Base-by-base conservation (phyloP, 2,797 vertebrate species). In the Enteromius unitaeniatus region DNA sequence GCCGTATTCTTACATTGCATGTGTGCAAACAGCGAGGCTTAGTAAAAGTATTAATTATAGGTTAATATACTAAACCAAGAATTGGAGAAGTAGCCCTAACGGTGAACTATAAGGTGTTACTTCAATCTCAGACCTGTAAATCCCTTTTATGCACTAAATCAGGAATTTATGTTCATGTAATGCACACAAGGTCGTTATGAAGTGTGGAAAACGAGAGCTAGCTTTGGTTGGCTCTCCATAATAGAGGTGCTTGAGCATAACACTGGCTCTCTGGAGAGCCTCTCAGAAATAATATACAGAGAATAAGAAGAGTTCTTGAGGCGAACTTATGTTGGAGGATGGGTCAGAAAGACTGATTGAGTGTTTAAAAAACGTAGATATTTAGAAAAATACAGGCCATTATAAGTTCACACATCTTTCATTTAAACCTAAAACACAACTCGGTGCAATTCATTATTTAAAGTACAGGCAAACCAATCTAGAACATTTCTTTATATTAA, bases 241-340 rank as follows among this genome's bases (percentile, higher is more conserved):
- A 77, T 26, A 77, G 51, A 76, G 34, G 51, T 42, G 51, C 37
- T 42, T 74, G 47, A 53, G 72, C 28, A 55, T 53, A 34, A 74
- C 53, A 74, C 72, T n/a, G 72, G 37, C 72, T 53, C 47, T 45
- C 55, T 28, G 37, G 23, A 62, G 55, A 62, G 42, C n/a, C 55
- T 28, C 55, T 58, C 37, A 45, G 37, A 62, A 62, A 77, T 26
- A 6, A 77, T 62, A 28, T 45, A 53, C 47, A 77, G 75, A 77
- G 23, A 62, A 42, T 11, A 62, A 58, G 34, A 23, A 40, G 37
- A 42, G 55, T 26, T 49, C 26, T 45, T 26, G 15, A 72, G 23
- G 23, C 28, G 42, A 49, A 49, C 7, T 15, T 74, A 2, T 40
- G 21, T 13, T n/a, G 34, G 31, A 40, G 73, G 73, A 75, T 15